Evolutionary conservation across 1,140 invertebrate genomes (phyloP).

Genomic region (Musca domestica): DNA sequence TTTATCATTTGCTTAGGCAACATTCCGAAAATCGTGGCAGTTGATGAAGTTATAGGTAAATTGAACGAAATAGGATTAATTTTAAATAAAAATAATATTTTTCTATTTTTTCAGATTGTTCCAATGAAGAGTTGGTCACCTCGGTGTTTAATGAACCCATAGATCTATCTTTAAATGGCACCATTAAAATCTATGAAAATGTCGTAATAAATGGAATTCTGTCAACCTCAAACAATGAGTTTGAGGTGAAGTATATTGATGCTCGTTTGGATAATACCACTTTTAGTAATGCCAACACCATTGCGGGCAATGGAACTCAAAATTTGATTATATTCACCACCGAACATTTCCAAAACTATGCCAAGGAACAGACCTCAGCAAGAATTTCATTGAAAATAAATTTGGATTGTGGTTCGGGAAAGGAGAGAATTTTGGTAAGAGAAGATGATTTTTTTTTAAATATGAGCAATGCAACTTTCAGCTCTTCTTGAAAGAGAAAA

Average conservation of each 20-base stretch:
- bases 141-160: conserved; percentile 21
- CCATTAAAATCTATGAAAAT: conserved; percentile 11
- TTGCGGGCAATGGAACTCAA: neutral
- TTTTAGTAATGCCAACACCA: neutral
- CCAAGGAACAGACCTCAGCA: conserved; percentile 1
- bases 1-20: neutral
- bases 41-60: neutral
- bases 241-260: conserved; percentile 21
- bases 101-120: conserved; percentile 9
- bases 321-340: conserved; percentile 17
- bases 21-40: neutral
- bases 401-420: conserved; percentile 11
- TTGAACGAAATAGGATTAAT: neutral
- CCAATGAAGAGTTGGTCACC: neutral
- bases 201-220: conserved; percentile 6
- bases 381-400: conserved; percentile 7
- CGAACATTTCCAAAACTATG: conserved; percentile 9
- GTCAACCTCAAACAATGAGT: conserved; percentile 20
- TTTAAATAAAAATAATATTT: neutral
- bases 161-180: conserved; percentile 5
- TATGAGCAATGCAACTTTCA: too few relatives aligned
- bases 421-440: conserved; percentile 9
- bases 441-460: neutral
- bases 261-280: conserved; percentile 22
- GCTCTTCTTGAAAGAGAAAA: too few relatives aligned